phyloP scores from a whole-genome alignment of 2,113 vertebrate species.

The Grammomys surdaster region DNA sequence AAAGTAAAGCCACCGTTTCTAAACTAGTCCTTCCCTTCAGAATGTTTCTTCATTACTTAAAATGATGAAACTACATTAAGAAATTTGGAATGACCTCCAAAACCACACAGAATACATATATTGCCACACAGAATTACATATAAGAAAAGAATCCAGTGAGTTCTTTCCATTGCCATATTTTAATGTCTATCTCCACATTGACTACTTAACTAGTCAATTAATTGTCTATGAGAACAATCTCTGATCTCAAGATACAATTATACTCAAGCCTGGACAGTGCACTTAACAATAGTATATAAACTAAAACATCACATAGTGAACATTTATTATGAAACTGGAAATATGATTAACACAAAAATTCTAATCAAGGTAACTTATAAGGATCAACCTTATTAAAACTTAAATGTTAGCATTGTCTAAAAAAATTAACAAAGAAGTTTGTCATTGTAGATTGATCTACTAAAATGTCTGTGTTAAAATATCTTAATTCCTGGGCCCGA shows the following conservation, averaged over 20 bases:
- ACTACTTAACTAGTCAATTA: not conserved
- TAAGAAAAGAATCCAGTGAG: not conserved
- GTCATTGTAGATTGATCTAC: not conserved
- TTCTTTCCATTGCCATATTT: constrained; percentile 29
- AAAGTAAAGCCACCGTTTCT: not conserved
- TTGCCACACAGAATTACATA: not conserved
- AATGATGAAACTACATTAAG: not conserved
- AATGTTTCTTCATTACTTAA: not conserved
- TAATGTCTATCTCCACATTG: not conserved
- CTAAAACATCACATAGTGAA: not conserved
- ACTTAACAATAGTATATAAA: not conserved
- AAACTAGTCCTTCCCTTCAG: not conserved
- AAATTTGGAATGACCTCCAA: not conserved
- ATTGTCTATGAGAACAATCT: not conserved
- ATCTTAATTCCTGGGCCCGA: not conserved
- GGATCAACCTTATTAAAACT: not conserved
- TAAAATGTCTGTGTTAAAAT: not conserved
- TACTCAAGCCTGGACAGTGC: not conserved
- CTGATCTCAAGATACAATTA: not conserved
- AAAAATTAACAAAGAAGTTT: not conserved
- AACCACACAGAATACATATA: not conserved
- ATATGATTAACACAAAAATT: not conserved
- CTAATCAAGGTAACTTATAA: not conserved
- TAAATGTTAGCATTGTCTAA: not conserved
- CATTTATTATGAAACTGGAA: not conserved